These are phyloP conservation scores for Luscinia luscinia DNA, from an alignment of 2,797 vertebrate species.

Conservation along the genomic window DNA sequence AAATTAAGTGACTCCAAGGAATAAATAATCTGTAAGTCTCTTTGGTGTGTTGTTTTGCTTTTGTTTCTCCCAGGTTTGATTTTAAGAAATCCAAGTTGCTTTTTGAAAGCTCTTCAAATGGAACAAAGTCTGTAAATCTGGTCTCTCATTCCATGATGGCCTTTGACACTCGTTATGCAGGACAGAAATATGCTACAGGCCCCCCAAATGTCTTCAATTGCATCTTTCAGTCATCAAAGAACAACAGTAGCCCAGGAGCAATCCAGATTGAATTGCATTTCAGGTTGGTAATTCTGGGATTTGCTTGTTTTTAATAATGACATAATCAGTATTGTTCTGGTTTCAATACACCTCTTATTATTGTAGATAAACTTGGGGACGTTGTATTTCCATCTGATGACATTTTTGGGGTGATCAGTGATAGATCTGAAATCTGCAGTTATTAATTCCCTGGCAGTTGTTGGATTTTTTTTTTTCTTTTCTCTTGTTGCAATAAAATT, in stretches of 20 bases:
- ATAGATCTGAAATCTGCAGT: not conserved
- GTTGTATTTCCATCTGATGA: not conserved
- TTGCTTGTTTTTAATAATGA: not conserved
- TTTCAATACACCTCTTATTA: not conserved
- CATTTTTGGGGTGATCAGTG: not conserved
- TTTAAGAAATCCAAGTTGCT: constrained; percentile 98
- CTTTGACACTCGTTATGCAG: constrained; percentile 87
- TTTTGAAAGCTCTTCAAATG: constrained; percentile 95
- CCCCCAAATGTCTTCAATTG: constrained; percentile 88
- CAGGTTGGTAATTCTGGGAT: constrained; percentile 78
- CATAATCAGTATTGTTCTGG: not conserved
- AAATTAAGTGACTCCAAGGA: not conserved
- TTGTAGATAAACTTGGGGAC: not conserved
- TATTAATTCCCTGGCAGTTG: not conserved
- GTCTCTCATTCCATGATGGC: constrained; percentile 97
- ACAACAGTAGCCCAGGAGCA: constrained; percentile 83
- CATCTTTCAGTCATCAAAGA: constrained; percentile 93
- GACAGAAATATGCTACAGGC: constrained; percentile 55
- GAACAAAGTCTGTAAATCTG: constrained; percentile 92
- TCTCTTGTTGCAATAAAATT: not conserved
- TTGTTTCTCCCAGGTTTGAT: constrained; percentile 85
- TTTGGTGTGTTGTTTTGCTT: not conserved
- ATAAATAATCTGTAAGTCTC: not conserved
- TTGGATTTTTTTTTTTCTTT: not conserved
- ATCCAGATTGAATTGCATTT: constrained; percentile 96